Conservation (phyloP, 2,888 invertebrate genomes). For the Germaria angustata region DNA sequence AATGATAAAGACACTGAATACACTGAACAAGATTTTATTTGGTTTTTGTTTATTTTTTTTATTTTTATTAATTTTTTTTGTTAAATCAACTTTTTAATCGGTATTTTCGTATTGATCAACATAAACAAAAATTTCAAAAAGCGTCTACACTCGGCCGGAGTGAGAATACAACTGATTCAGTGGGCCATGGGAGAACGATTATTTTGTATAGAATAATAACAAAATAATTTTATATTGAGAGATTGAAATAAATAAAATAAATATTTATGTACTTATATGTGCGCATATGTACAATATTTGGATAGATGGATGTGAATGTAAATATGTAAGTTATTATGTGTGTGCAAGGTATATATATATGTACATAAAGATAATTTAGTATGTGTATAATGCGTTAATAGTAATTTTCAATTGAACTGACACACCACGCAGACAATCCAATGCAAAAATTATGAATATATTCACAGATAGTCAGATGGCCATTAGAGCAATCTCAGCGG, state of each 20-base stretch:
- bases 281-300: too few relatives aligned
- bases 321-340: not conserved
- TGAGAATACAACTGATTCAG: constrained; percentile 74
- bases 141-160: constrained; percentile 72
- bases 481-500: too few relatives aligned
- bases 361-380: not conserved
- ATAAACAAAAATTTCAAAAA: not conserved
- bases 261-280: too few relatives aligned
- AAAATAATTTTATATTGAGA: not conserved
- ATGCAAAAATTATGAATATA: constrained; percentile 44
- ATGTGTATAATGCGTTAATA: not conserved
- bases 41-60: constrained; percentile 8
- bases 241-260: not conserved
- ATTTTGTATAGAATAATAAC: constrained; percentile 58
- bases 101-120: constrained; percentile 8
- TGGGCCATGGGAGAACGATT: constrained; percentile 70
- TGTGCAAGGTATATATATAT: too few relatives aligned
- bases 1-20: not conserved
- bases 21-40: not conserved
- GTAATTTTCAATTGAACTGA: not conserved
- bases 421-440: not conserved
- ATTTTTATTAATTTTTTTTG: too few relatives aligned
- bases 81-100: constrained; percentile 25
- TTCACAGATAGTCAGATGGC: too few relatives aligned
- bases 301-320: not conserved